Conservation (phyloP, 2,113 vertebrate species). For the Microtus pennsylvanicus region DNA sequence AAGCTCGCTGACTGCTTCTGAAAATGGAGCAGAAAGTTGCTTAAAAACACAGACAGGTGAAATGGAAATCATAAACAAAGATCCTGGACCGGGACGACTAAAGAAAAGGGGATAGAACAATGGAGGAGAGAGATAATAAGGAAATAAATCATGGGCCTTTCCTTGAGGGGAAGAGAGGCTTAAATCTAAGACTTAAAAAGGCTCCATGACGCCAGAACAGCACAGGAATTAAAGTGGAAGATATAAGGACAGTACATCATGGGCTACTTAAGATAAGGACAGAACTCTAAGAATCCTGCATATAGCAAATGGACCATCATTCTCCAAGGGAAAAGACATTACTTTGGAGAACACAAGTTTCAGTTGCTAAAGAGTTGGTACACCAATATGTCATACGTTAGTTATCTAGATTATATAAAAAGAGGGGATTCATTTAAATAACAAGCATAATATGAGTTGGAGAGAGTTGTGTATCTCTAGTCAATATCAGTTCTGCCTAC, state of each 20-base stretch:
- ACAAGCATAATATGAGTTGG: not conserved
- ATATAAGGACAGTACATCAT: not conserved
- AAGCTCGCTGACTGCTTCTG: not conserved
- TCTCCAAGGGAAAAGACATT: not conserved
- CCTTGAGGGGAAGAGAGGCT: constrained; percentile 2
- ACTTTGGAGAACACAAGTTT: not conserved
- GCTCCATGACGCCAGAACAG: not conserved
- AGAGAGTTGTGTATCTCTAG: not conserved
- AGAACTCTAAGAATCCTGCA: not conserved
- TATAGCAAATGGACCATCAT: not conserved
- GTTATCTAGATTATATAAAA: not conserved
- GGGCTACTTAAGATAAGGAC: constrained; percentile 6
- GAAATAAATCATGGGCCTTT: constrained; percentile 10
- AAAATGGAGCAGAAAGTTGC: constrained; percentile 2
- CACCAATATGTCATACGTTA: not conserved
- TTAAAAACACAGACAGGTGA: constrained; percentile 25
- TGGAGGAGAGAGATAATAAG: constrained; percentile 14
- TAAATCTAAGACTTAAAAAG: constrained; percentile 35
- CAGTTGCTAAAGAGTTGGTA: not conserved
- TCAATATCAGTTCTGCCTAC: no score
- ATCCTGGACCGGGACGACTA: not conserved
- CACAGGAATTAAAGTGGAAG: constrained; percentile 11
- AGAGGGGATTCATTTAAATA: not conserved
- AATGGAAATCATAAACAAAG: constrained; percentile 40
- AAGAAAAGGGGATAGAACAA: not conserved